A percentile compares a stretch with the other conserved stretches of the same genome.
Evolutionary conservation across 1,140 invertebrate genomes (phyloP).

Genomic region (Nixonia krombeini): DNA sequence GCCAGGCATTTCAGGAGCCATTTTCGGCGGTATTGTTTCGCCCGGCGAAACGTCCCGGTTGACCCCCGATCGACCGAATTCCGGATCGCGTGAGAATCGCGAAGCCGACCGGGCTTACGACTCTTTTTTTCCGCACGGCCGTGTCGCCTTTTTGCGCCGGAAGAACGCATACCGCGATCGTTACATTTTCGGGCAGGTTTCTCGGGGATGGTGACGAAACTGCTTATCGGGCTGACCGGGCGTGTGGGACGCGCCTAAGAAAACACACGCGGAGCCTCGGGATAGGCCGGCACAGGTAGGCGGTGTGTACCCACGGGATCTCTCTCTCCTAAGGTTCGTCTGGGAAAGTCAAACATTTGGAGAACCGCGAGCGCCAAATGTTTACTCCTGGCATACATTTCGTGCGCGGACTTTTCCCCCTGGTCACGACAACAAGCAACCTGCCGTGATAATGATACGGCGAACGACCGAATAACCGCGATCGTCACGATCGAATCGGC

Average conservation of each 20-base stretch:
- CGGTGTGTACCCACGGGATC: too few relatives aligned
- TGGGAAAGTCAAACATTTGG: slow-evolving; percentile 72
- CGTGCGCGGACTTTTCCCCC: slow-evolving; percentile 53
- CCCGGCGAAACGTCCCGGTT: slow-evolving; percentile 8
- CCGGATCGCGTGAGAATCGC: slow-evolving; percentile 3
- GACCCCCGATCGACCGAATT: slow-evolving; percentile 17
- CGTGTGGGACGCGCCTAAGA: too few relatives aligned
- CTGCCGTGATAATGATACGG: slow-evolving; percentile 65
- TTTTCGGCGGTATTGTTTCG: slow-evolving; percentile 46
- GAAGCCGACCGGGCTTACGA: too few relatives aligned
- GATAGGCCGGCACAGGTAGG: too few relatives aligned
- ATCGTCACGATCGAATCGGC: too few relatives aligned
- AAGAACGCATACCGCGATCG: too few relatives aligned
- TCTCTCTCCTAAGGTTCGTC: slow-evolving; percentile 45
- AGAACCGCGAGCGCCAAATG: slow-evolving; percentile 58
- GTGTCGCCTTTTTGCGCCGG: too few relatives aligned
- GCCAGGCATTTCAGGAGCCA: slow-evolving; percentile 49
- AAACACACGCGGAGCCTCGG: too few relatives aligned
- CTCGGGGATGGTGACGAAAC: too few relatives aligned
- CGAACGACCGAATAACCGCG: neutral
- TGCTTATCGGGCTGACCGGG: too few relatives aligned
- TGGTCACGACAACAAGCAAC: slow-evolving; percentile 63
- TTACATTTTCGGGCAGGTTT: too few relatives aligned
- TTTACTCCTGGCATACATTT: slow-evolving; percentile 68
- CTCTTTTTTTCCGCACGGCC: too few relatives aligned